Evolutionary conservation across 2,113 vertebrate species (phyloP), one percentile per base, ranked within the genome.

Genomic region (Ctenodactylus gundi): DNA sequence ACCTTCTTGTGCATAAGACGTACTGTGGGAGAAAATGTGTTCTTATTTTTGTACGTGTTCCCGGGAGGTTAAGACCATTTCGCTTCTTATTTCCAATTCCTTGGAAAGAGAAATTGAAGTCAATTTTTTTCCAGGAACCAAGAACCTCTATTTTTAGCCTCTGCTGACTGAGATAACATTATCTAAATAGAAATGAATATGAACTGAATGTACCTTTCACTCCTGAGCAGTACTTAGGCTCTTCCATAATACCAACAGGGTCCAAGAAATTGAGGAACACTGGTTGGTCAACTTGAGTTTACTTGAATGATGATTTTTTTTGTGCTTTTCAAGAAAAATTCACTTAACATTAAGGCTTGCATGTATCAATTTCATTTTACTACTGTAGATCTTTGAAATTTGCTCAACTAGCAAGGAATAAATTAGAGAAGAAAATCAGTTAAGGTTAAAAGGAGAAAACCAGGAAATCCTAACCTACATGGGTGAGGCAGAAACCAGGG

Each of bases 91-190:
- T 93, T 94, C 67, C 64, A 94, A 41, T 92, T 96, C 73, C 88
- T 90, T 95, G 92, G 72, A 97, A 95, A 97, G 90, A 94, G 82
- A 96, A 93, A 94, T 90, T 93, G 41, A 44, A 96, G 72, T 96
- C 85, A 90, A 41, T 88, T 46, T 64, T n/a, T 97, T 97, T 96
- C 95, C 94, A 96, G 90, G 92, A 97, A 96, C 18, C 7, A 25
- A 3, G 14, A n/a, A 72, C 78, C 57, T 91, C 84, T 96, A 92
- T 90, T 97, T 96, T 95, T 95, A 95, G 85, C 76, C 23, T 78
- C 39, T 77, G 46, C 72, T 93, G 87, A 92, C 90, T 96, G 88
- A 64, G 85, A 93, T 41, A 90, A 88, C 18, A 53, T 93, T 97
- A 82, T 96, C 85, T 94, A 90, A 95, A 46, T 78, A 90, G 62